Base-by-base conservation (phyloP, 2,797 vertebrate species). In the Anas georgica region DNA sequence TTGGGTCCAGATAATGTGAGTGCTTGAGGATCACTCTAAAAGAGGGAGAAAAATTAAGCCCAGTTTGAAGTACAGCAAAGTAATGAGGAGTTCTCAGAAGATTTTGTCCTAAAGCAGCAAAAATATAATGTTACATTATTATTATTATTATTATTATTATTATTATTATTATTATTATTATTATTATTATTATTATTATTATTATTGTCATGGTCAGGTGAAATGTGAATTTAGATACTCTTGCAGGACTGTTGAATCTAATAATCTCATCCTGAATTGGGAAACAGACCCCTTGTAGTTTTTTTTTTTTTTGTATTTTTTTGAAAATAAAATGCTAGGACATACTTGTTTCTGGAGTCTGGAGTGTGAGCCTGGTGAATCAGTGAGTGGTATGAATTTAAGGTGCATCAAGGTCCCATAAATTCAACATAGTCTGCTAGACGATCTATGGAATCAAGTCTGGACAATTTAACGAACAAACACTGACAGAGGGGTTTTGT, bases 351-450 rank as follows among this genome's bases (percentile, higher is more conserved):
- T 60, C 28, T 81, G 60, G 48, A 67, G 33, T 64, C 29, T 41
- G 63, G 37, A 79, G 46, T 23, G 46, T 77, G 56, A 90, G 63
- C 48, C 26, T 29, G 2, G 1, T 66, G 79, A 63, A 28, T 55
- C 1, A 1, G 50, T 31, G 59, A 77, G 59, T 64, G 33, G 31
- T 26, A 46, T 25, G 39, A 79, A 77, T 90, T 88, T 56, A 82
- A 86, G 52, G 67, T 50, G 58, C 60, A 46, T 26, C 26, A 52
- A 52, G 50, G 50, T 50, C 60, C 64, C 45, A 52, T 68, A 83
- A 96, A 90, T 84, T 74, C 77, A 88, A n/a, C 54, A n/a, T 33
- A 52, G 20, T 56, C 75, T 91, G 75, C 48, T 67, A 86, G 64
- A 88, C 52, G 39, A 25, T 84, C 76, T 91, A 52, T 75, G 52